phyloP scores from a whole-genome alignment of 2,113 vertebrate species.

The Meleagris gallopavo region DNA sequence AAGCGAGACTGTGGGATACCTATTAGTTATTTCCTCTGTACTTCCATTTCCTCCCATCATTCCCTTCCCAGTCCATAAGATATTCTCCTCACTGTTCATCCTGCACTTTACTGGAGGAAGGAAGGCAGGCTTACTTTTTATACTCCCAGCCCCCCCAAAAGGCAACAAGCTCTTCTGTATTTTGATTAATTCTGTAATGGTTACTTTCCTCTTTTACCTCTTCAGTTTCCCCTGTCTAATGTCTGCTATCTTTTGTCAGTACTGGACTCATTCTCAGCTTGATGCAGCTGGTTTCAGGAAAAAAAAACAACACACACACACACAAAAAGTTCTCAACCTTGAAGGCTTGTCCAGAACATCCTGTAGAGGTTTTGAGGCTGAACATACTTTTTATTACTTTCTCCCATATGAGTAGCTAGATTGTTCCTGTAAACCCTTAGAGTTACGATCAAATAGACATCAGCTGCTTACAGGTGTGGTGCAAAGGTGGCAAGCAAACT shows the following conservation, averaged over 20 bases:
- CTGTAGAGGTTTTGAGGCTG: background rate
- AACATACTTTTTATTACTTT: background rate
- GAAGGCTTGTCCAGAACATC: background rate
- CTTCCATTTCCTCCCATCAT: fast-evolving
- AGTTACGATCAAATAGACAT: background rate
- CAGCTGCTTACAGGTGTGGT: background rate
- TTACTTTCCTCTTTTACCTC: background rate
- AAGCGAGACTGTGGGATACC: background rate
- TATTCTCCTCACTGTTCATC: background rate
- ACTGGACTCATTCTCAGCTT: background rate
- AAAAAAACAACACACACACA: background rate
- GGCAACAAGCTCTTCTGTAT: background rate
- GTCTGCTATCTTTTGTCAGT: background rate
- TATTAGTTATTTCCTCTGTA: background rate
- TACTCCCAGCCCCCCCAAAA: background rate
- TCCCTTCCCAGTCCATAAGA: background rate
- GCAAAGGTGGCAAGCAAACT: background rate
- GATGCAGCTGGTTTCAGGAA: background rate
- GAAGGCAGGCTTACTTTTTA: background rate
- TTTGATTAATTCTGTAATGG: background rate
- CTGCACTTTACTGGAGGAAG: background rate
- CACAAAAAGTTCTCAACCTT: background rate
- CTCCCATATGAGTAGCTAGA: background rate
- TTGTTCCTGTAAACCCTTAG: background rate
- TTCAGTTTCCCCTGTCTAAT: background rate